A percentile compares a stretch with the other conserved stretches of the same genome.
phyloP scores from a whole-genome alignment of 2,113 vertebrate species.

The Rhinoderma darwinii region DNA sequence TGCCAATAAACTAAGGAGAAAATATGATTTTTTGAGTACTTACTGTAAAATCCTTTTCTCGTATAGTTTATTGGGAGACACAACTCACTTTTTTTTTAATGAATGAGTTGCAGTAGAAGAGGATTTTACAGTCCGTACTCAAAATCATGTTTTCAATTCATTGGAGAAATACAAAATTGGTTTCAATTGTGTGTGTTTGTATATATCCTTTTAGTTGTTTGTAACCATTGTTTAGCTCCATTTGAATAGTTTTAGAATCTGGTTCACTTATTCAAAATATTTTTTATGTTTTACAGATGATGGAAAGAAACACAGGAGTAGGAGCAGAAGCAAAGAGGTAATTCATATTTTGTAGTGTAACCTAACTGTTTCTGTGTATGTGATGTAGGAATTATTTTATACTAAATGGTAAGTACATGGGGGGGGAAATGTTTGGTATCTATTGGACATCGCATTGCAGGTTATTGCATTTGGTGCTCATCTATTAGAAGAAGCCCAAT shows the following conservation, averaged over 20 bases:
- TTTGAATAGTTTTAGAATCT: background rate
- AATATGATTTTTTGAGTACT: no score
- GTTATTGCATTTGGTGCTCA: background rate
- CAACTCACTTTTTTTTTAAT: no score
- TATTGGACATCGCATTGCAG: background rate
- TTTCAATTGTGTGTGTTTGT: no score
- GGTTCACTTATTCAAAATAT: background rate
- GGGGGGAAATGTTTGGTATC: background rate
- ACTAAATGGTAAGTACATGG: conserved; percentile 90
- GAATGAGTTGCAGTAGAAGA: no score
- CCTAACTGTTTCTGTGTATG: conserved; percentile 70
- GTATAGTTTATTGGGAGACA: no score
- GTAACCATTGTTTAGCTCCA: background rate
- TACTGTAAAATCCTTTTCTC: no score
- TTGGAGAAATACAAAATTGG: no score
- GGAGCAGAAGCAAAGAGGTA: conserved; percentile 99
- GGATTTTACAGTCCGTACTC: no score
- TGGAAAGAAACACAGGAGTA: conserved; percentile 90
- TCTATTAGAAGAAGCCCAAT: background rate
- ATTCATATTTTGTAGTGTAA: conserved; percentile 86
- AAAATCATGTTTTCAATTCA: no score
- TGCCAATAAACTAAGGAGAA: no score
- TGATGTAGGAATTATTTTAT: conserved; percentile 44
- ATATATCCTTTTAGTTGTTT: background rate
- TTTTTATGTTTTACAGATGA: conserved; percentile 63